These are phyloP conservation scores for Etheostoma cragini DNA, from an alignment of 2,113 vertebrate genomes.

Conservation along the genomic window DNA sequence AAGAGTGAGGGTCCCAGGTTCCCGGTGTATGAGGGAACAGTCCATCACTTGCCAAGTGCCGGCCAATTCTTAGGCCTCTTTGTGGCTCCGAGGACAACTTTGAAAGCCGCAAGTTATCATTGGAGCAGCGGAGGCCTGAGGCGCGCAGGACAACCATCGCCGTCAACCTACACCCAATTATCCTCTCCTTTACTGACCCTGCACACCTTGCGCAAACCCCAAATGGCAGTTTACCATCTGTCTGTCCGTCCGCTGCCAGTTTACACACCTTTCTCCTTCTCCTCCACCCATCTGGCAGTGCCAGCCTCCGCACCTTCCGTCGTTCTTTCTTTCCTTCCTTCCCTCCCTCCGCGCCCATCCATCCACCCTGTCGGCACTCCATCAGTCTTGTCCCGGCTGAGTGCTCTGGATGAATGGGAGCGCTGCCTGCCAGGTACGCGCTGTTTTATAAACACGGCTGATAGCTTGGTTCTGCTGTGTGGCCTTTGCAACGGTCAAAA, in stretches of 20 bases:
- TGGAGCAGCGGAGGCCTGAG: constrained; percentile 84
- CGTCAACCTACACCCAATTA: constrained; percentile 79
- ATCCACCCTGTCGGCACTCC: constrained; percentile 71
- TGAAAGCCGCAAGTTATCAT: constrained; percentile 94
- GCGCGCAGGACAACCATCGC: constrained; percentile 47
- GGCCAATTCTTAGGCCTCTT: constrained; percentile 91
- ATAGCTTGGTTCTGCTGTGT: constrained; percentile 50
- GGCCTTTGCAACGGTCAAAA: constrained; percentile 37
- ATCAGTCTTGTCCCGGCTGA: constrained; percentile 68
- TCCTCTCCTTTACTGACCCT: constrained; percentile 57
- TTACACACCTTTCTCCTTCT: constrained; percentile 62
- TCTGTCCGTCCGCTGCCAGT: constrained; percentile 55
- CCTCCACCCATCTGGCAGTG: constrained; percentile 45
- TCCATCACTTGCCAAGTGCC: constrained; percentile 80
- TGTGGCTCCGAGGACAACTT: constrained; percentile 90
- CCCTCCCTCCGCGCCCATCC: constrained; percentile 63
- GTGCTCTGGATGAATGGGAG: constrained; percentile 61
- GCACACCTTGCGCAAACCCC: constrained; percentile 56
- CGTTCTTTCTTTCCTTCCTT: constrained; percentile 56
- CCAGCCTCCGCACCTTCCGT: constrained; percentile 57
- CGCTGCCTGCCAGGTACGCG: constrained; percentile 58
- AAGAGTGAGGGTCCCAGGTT: constrained; percentile 73
- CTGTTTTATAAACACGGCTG: constrained; percentile 66
- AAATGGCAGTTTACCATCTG: constrained; percentile 63
- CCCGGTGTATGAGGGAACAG: constrained; percentile 87